Evolutionary conservation across 2,888 invertebrate species (phyloP).

Genomic region (Podabrus alpinus): DNA sequence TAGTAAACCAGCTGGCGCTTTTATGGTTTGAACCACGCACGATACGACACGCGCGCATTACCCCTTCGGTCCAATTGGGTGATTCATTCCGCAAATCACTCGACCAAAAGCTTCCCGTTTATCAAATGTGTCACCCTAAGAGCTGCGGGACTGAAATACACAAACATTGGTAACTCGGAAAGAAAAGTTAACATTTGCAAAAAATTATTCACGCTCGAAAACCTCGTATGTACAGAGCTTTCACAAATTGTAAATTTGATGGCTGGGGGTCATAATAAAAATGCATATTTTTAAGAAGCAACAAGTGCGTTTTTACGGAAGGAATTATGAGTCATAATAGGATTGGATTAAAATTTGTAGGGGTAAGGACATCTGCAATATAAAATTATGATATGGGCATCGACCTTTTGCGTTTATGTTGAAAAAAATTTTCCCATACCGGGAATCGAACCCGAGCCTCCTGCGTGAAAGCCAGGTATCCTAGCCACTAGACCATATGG

Average conservation of each 20-base stretch:
- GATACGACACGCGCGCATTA: slow-evolving; percentile 18
- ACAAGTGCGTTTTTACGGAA: not conserved
- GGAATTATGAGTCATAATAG: not conserved
- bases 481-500: slow-evolving; percentile 69
- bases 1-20: slow-evolving; percentile 23
- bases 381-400: too few relatives aligned
- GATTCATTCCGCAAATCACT: slow-evolving; percentile 31
- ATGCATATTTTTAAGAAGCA: not conserved
- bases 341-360: not conserved
- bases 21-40: slow-evolving; percentile 21
- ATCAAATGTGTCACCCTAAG: slow-evolving; percentile 28
- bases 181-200: not conserved
- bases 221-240: not conserved
- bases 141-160: not conserved
- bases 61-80: slow-evolving; percentile 30
- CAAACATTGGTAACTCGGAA: not conserved
- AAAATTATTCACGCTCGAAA: not conserved
- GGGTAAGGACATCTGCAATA: not conserved
- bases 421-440: slow-evolving; percentile 63
- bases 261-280: not conserved
- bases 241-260: not conserved
- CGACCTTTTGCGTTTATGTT: not conserved
- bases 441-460: slow-evolving; percentile 77
- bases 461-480: slow-evolving; percentile 75
- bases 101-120: slow-evolving; percentile 25